Evolutionary conservation across 2,888 invertebrate species (phyloP).

Genomic region (Ormyrus pomaceus): DNA sequence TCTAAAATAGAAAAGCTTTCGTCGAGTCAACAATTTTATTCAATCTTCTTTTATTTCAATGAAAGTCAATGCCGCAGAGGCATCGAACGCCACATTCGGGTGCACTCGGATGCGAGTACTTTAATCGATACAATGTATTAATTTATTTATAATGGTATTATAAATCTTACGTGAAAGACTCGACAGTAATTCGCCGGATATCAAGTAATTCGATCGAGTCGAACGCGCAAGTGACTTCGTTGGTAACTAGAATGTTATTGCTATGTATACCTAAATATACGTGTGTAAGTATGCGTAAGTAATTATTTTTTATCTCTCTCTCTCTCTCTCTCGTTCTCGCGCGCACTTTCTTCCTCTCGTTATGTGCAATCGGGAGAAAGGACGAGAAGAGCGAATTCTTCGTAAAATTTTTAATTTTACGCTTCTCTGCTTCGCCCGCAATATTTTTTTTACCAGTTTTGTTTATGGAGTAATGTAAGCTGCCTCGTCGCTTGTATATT

Average conservation of each 20-base stretch:
- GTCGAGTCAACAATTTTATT: slow-evolving; percentile 19
- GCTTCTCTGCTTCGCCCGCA: background rate
- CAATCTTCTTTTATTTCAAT: background rate
- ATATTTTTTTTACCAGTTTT: slow-evolving; percentile 1
- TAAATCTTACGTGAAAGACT: slow-evolving; percentile 53
- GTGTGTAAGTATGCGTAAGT: slow-evolving; percentile 61
- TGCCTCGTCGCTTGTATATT: too few species aligned
- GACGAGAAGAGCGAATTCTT: background rate
- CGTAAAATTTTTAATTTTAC: background rate
- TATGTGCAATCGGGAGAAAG: background rate
- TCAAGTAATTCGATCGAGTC: slow-evolving; percentile 56
- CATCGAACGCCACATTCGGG: slow-evolving; percentile 1
- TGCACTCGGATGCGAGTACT: slow-evolving; percentile 15
- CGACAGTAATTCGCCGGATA: slow-evolving; percentile 28
- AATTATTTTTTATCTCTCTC: slow-evolving; percentile 18
- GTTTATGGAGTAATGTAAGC: background rate
- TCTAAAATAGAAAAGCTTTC: slow-evolving; percentile 30
- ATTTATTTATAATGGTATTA: slow-evolving; percentile 39
- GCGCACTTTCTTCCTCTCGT: too few species aligned
- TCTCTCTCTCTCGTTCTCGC: background rate
- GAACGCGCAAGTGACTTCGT: slow-evolving; percentile 61
- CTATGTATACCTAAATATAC: slow-evolving; percentile 60
- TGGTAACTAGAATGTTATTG: slow-evolving; percentile 63
- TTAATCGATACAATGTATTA: slow-evolving; percentile 31
- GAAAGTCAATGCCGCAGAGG: too few species aligned